Conservation (phyloP, 92 coral and sea anemone species). For the Actinernus sp. region DNA sequence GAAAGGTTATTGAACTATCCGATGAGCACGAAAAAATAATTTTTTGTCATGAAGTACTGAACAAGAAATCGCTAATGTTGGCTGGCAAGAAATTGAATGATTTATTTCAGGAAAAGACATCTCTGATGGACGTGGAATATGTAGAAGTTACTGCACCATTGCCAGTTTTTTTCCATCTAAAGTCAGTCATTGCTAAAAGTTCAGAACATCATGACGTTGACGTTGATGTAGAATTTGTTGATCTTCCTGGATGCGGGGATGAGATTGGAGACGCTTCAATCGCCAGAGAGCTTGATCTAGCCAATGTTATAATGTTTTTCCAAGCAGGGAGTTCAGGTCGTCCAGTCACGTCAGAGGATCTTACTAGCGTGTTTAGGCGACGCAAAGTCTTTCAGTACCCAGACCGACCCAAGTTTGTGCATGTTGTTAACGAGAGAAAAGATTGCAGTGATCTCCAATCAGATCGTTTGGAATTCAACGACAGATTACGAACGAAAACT, state of each 20-base stretch:
- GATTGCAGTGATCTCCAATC: conserved; percentile 1
- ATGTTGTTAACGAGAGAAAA: conserved; percentile 27
- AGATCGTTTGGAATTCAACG: too few species aligned
- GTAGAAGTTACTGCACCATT: conserved; percentile 44
- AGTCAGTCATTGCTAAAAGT: conserved; percentile 2
- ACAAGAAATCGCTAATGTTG: too few species aligned
- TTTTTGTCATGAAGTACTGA: too few species aligned
- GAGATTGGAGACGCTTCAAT: conserved; percentile 37
- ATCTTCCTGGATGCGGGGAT: conserved; percentile 54
- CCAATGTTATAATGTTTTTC: conserved; percentile 50
- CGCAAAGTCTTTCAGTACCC: conserved; percentile 37
- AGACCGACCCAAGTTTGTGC: conserved; percentile 54
- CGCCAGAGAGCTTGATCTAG: conserved; percentile 12
- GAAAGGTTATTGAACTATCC: background rate
- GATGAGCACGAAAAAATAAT: too few species aligned
- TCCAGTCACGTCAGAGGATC: conserved; percentile 51
- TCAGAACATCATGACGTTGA: conserved; percentile 25
- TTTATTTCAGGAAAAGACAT: too few species aligned
- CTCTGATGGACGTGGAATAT: conserved; percentile 7
- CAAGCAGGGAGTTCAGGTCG: conserved; percentile 41
- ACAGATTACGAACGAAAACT: background rate
- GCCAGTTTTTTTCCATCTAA: conserved; percentile 29
- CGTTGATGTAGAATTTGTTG: conserved; percentile 58
- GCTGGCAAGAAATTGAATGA: too few species aligned
- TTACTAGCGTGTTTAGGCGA: conserved; percentile 39